phyloP scores from a whole-genome alignment of 2,888 invertebrate genomes.

The Macroteleia sp. region DNA sequence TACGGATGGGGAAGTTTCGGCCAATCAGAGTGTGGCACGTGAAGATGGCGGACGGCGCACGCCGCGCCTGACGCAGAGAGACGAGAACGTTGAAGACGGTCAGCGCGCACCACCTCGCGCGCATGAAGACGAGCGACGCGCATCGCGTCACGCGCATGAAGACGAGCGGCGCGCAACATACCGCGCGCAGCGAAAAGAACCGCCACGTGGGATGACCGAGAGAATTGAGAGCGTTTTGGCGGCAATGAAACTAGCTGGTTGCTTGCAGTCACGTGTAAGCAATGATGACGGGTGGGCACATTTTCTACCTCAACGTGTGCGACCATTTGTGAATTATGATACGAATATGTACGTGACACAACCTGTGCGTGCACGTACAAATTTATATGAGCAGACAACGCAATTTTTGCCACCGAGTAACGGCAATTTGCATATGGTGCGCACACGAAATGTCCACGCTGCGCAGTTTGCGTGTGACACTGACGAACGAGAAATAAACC shows the following conservation, averaged over 20 bases:
- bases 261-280: not conserved
- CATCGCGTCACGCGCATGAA: not conserved
- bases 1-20: too few species aligned
- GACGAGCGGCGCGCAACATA: constrained; percentile 1
- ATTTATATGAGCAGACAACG: not conserved
- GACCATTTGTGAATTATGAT: not conserved
- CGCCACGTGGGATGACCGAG: not conserved
- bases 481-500: not conserved
- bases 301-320: not conserved
- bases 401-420: not conserved
- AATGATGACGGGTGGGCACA: not conserved
- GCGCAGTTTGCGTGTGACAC: constrained; percentile 18
- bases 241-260: not conserved
- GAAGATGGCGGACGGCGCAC: not conserved
- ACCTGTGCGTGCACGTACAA: not conserved
- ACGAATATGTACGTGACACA: not conserved
- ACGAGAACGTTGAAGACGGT: not conserved
- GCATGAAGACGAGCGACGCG: not conserved
- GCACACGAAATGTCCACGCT: constrained; percentile 8
- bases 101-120: not conserved
- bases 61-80: not conserved
- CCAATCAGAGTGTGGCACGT: too few species aligned
- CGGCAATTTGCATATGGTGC: not conserved
- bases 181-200: not conserved
- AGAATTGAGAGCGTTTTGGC: not conserved